Conservation (phyloP, 2,797 vertebrate species). For the Cyprinodon diabolis region DNA sequence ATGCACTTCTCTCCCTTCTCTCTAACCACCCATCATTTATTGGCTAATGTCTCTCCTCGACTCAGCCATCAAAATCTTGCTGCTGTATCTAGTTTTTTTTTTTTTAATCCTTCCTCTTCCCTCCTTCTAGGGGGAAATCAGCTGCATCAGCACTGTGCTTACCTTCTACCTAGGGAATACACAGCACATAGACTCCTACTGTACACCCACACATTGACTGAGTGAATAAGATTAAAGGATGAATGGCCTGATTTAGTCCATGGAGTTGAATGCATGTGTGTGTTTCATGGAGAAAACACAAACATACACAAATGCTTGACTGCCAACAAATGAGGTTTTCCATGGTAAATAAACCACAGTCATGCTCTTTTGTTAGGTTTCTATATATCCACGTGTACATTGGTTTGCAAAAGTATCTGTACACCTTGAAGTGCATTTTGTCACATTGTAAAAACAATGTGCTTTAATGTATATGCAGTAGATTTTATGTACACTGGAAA, state of each 20-base stretch:
- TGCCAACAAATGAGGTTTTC: conserved; percentile 48
- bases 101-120: conserved; percentile 5
- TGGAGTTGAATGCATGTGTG: conserved; percentile 53
- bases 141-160: conserved; percentile 77
- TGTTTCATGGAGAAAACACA: conserved; percentile 19
- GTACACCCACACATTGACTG: conserved; percentile 17
- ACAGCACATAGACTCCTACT: conserved; percentile 20
- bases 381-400: conserved; percentile 11
- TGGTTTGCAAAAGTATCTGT: neutral
- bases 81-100: conserved; percentile 64
- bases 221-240: conserved; percentile 65
- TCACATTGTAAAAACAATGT: neutral
- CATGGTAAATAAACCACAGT: conserved; percentile 46
- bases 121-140: conserved; percentile 62
- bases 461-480: neutral
- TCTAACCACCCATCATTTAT: conserved; percentile 74
- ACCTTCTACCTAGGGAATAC: conserved; percentile 51
- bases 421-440: neutral
- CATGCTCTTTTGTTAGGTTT: conserved; percentile 18
- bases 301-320: conserved; percentile 10
- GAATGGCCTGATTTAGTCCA: conserved; percentile 71
- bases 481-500: neutral
- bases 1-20: conserved; percentile 38
- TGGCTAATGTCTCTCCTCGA: conserved; percentile 73
- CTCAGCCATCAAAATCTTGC: conserved; percentile 79